phyloP scores from a whole-genome alignment of 2,888 invertebrate species.

The Cerceris ruficornis region DNA sequence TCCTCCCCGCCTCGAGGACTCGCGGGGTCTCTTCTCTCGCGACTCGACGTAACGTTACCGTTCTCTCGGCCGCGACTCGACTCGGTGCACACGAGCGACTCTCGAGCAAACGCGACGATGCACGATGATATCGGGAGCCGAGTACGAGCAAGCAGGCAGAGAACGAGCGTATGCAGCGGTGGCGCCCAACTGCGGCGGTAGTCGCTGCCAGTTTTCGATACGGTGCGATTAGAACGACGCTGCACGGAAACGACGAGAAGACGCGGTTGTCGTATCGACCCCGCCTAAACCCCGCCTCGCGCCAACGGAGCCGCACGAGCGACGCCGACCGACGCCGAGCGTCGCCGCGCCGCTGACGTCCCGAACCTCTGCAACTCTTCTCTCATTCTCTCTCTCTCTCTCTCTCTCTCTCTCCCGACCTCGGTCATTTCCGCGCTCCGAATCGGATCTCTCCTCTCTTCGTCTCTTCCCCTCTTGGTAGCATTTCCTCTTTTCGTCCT shows the following conservation, averaged over 20 bases:
- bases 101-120: constrained; percentile 43
- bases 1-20: constrained; percentile 16
- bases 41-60: constrained; percentile 49
- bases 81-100: constrained; percentile 39
- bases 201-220: constrained; percentile 57
- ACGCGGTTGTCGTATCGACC: constrained; percentile 75
- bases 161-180: constrained; percentile 48
- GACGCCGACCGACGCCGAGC: constrained; percentile 67
- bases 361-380: constrained; percentile 34
- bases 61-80: constrained; percentile 37
- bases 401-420: constrained; percentile 13
- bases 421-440: constrained; percentile 8
- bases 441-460: constrained; percentile 29
- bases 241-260: constrained; percentile 70
- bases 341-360: constrained; percentile 42
- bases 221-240: constrained; percentile 70
- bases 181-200: constrained; percentile 53
- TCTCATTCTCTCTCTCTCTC: no score
- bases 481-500: no score
- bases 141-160: constrained; percentile 22
- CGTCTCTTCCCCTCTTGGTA: background rate
- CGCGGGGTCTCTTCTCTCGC: constrained; percentile 39
- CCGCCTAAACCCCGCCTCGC: constrained; percentile 79
- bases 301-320: constrained; percentile 67
- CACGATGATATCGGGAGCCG: constrained; percentile 42